A percentile compares a stretch with the other conserved stretches of the same genome.
These are phyloP conservation scores for Fukomys damarensis DNA, from an alignment of 2,113 vertebrate genomes.

Conservation along the genomic window DNA sequence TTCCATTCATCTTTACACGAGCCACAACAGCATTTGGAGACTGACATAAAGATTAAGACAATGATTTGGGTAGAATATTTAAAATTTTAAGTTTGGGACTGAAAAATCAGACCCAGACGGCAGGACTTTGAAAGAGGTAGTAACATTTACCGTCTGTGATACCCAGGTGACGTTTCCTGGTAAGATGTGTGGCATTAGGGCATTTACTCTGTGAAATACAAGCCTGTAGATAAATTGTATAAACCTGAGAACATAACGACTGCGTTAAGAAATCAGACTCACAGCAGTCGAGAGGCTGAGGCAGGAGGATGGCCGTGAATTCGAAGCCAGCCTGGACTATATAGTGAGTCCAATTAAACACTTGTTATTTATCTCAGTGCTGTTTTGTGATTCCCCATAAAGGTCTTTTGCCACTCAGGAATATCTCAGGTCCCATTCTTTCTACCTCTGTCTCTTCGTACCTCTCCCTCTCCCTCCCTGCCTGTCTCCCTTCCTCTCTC, in stretches of 20 bases:
- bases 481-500: neutral
- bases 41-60: slow-evolving; percentile 72
- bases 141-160: slow-evolving; percentile 22
- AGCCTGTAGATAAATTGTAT: neutral
- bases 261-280: neutral
- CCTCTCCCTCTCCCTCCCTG: neutral
- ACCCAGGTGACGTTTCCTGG: neutral
- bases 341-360: neutral
- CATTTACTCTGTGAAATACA: neutral
- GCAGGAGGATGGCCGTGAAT: neutral
- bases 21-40: slow-evolving; percentile 74
- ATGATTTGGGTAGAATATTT: slow-evolving; percentile 64
- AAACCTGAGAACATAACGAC: slow-evolving; percentile 20
- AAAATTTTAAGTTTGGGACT: slow-evolving; percentile 61
- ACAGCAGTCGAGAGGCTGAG: neutral
- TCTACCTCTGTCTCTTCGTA: neutral
- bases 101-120: slow-evolving; percentile 71
- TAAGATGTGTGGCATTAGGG: neutral
- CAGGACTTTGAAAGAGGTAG: slow-evolving; percentile 41
- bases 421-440: neutral
- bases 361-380: neutral
- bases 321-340: neutral
- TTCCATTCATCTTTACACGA: slow-evolving; percentile 79
- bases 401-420: neutral
- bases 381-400: neutral